phyloP scores from a whole-genome alignment of 1,140 invertebrate genomes.

The Mactra quadrangularis region DNA sequence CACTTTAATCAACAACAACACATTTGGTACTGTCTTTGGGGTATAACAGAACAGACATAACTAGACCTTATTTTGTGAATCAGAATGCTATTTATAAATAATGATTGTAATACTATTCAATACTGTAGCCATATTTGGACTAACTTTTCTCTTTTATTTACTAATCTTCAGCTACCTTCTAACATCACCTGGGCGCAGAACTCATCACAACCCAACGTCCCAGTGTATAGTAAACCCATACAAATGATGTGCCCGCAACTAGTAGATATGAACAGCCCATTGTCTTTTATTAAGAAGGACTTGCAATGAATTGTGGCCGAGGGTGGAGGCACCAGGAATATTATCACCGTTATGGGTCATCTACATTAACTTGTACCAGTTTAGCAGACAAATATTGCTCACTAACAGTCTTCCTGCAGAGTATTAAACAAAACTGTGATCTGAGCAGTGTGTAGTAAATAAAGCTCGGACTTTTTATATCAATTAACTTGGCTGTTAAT shows the following conservation, averaged over 20 bases:
- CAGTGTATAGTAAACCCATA: slow-evolving; percentile 55
- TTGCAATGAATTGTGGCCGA: slow-evolving; percentile 13
- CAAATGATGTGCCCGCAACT: slow-evolving; percentile 59
- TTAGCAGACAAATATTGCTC: slow-evolving; percentile 37
- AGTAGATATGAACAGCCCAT: slow-evolving; percentile 61
- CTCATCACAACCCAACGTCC: slow-evolving; percentile 43
- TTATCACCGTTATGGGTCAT: slow-evolving; percentile 25
- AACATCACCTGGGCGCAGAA: slow-evolving; percentile 62
- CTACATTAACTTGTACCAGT: slow-evolving; percentile 46
- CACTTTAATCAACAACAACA: slow-evolving; percentile 60
- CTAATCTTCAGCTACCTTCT: slow-evolving; percentile 64
- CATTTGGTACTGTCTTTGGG: slow-evolving; percentile 55
- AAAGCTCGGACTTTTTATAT: slow-evolving; percentile 20
- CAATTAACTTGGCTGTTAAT: slow-evolving; percentile 37
- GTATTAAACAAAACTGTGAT: slow-evolving; percentile 41
- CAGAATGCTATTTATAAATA: slow-evolving; percentile 57
- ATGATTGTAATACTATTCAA: slow-evolving; percentile 29
- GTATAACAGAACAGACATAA: slow-evolving; percentile 58
- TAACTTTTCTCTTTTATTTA: slow-evolving; percentile 63
- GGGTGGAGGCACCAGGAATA: slow-evolving; percentile 30
- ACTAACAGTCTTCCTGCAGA: slow-evolving; percentile 54
- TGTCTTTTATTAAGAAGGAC: slow-evolving; percentile 61
- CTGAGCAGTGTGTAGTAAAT: not conserved
- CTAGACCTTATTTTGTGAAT: slow-evolving; percentile 52
- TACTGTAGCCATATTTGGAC: slow-evolving; percentile 58